phyloP scores from a whole-genome alignment of 2,113 vertebrate species.

The Talpa occidentalis region DNA sequence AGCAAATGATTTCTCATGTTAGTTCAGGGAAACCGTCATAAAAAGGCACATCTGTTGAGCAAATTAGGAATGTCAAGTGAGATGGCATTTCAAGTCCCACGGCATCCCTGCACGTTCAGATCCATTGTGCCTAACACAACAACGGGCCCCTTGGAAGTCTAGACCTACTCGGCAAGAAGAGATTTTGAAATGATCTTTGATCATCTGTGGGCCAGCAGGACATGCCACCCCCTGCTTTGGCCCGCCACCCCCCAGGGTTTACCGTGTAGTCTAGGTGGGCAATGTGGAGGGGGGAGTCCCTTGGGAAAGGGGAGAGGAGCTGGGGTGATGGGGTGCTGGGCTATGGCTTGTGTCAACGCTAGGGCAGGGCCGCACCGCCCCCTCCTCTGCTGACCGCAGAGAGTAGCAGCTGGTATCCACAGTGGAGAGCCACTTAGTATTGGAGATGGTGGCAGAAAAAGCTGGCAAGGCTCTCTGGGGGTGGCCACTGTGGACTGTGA shows the following conservation, averaged over 20 bases:
- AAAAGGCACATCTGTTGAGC: constrained; percentile 17
- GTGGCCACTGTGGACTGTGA: background rate
- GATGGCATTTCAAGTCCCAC: background rate
- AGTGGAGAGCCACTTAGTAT: background rate
- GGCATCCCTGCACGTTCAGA: background rate
- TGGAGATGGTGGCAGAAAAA: background rate
- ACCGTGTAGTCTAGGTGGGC: background rate
- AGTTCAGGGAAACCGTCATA: background rate
- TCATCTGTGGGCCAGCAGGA: background rate
- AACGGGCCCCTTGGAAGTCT: background rate
- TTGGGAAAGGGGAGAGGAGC: too few relatives aligned
- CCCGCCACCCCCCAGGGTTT: too few relatives aligned
- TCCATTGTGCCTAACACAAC: too few relatives aligned
- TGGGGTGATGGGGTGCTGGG: too few relatives aligned
- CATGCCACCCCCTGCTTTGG: background rate
- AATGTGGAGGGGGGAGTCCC: background rate
- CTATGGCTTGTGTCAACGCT: too few relatives aligned
- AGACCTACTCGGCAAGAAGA: background rate
- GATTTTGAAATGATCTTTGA: background rate
- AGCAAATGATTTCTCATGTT: background rate
- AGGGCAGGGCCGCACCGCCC: too few relatives aligned
- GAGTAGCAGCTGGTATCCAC: background rate
- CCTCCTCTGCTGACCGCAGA: too few relatives aligned
- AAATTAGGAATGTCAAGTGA: background rate
- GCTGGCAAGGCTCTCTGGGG: background rate